These are phyloP conservation scores for Mylabris sibirica DNA, from an alignment of 2,888 invertebrate genomes.

Conservation along the genomic window DNA sequence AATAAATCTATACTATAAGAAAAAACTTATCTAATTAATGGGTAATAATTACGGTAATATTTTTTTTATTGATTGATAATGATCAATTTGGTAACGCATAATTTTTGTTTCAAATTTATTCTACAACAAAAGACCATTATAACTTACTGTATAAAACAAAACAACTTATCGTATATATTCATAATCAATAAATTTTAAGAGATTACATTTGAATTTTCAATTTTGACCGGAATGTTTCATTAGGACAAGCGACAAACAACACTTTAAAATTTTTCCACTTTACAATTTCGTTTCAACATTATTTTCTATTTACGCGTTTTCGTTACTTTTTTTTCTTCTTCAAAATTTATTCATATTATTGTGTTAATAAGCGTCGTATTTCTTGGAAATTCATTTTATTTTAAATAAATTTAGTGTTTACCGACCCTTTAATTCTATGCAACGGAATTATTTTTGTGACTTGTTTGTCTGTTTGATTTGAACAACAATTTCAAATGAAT, in stretches of 20 bases:
- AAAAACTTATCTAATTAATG: conserved; percentile 9
- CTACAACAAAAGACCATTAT: background rate
- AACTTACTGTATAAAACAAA: conserved; percentile 2
- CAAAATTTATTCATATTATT: conserved; percentile 20
- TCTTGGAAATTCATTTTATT: conserved; percentile 13
- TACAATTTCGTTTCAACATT: background rate
- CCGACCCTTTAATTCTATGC: conserved; percentile 24
- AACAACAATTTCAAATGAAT: background rate
- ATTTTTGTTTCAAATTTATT: background rate
- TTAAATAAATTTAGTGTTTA: conserved; percentile 26
- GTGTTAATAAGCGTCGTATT: conserved; percentile 11
- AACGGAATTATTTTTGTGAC: conserved; percentile 20
- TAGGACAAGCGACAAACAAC: background rate
- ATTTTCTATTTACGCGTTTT: background rate
- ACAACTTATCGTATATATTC: background rate
- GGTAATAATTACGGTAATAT: conserved; percentile 8
- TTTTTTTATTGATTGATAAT: conserved; percentile 8
- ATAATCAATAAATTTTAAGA: background rate
- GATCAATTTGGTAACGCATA: background rate
- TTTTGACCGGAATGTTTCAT: background rate
- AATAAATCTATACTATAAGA: background rate
- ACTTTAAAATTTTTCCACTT: background rate
- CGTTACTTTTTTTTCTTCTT: too few relatives aligned
- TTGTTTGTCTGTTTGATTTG: background rate
- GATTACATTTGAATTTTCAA: conserved; percentile 9